Evolutionary conservation across 1,140 invertebrate genomes (phyloP), one percentile per base, ranked within the genome.

Genomic region (Hormaphis cornu): DNA sequence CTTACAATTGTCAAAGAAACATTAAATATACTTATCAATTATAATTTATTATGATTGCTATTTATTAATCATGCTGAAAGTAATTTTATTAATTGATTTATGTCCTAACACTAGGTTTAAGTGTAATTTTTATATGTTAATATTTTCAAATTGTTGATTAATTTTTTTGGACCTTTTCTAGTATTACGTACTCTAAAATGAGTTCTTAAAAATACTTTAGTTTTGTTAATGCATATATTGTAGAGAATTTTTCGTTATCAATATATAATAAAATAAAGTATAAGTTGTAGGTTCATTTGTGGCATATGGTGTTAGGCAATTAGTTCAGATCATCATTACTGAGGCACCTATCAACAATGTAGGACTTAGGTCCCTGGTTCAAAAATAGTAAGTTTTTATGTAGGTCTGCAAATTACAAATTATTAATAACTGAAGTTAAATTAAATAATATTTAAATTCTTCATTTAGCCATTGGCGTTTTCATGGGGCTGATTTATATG

Each of bases 371-470:
- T 33, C 26, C 40, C 61, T 18, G 28, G 61, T 66, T 66, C 44
- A 22, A 66, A 48, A 18, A 66, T 50, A 50, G 61, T 66, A 66
- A 66, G 61, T 66, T 48, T 35, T 66, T 66, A 66, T 42, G 44
- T 50, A 66, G 61, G 44, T 66, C 12, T 33, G 44, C 10, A 9
- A 48, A 50, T 66, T 66, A 66, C 2, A 30, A 50, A 35, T 66
- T 46, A 48, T 63, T 20, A 48, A 20, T 56, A 12, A 22, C 14
- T 30, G 30, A 46, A 30, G 46, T 50, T 20, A 33, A 9, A 18
- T 20, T 14, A 6, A 33, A 6, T 33, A 33, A 6, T 4, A n/a
- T n/a, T n/a, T n/a, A n/a, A 46, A 46, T 46, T 46, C 5, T 46
- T 46, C 42, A 46, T 46, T 46, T 46, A n/a, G n/a, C n/a, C n/a